These are phyloP conservation scores for Hippocampus kuda DNA, from an alignment of 2,797 vertebrate genomes.

Conservation along the genomic window DNA sequence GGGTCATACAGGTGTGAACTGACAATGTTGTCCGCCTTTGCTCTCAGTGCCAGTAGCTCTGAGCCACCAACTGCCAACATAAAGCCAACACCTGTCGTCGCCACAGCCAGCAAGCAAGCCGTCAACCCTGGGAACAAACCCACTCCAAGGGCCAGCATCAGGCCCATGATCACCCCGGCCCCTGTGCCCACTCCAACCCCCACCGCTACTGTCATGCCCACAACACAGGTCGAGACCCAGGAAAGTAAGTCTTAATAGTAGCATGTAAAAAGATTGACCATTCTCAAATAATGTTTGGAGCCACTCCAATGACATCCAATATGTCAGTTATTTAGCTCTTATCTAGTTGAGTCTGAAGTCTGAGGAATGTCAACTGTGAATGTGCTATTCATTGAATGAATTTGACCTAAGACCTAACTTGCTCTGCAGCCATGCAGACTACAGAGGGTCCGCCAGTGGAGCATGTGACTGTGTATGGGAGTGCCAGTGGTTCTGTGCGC, in stretches of 20 bases:
- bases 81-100: slow-evolving; percentile 91
- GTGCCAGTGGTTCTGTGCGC: slow-evolving; percentile 87
- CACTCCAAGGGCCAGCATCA: slow-evolving; percentile 95
- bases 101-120: slow-evolving; percentile 86
- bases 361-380: neutral
- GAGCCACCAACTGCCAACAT: slow-evolving; percentile 98
- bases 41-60: slow-evolving; percentile 79
- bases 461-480: slow-evolving; percentile 89
- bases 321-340: neutral
- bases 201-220: slow-evolving; percentile 98
- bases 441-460: slow-evolving; percentile 80
- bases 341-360: neutral
- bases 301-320: neutral
- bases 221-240: slow-evolving; percentile 92
- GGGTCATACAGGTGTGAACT: neutral
- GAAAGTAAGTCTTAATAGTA: slow-evolving; percentile 68
- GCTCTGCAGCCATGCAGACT: slow-evolving; percentile 76
- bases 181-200: slow-evolving; percentile 89
- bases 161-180: slow-evolving; percentile 95
- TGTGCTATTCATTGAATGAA: neutral
- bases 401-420: neutral
- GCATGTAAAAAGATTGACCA: neutral
- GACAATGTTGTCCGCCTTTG: neutral
- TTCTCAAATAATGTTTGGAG: neutral
- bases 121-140: slow-evolving; percentile 90